A percentile compares a stretch with the other conserved stretches of the same genome.
Conservation (phyloP, 2,888 invertebrate species). For the Scaptomyza tumidula region DNA sequence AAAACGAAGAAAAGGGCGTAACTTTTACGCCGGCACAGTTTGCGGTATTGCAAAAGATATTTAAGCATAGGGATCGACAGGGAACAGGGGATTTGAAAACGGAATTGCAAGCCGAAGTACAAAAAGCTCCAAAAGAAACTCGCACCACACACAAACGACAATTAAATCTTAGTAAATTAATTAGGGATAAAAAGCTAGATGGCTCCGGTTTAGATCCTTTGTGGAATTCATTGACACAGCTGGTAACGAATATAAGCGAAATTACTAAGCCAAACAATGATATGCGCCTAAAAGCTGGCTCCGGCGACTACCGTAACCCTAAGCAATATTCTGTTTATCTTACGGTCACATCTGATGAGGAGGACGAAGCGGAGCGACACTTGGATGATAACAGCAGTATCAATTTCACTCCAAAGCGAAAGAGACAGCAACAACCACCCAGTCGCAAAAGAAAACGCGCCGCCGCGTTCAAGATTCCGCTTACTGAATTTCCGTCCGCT, state of each 20-base stretch:
- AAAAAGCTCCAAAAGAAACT: neutral
- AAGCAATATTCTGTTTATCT: conserved; percentile 57
- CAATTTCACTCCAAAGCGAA: neutral
- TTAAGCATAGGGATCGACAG: neutral
- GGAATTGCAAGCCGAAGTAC: neutral
- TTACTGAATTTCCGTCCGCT: neutral
- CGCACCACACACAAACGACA: neutral
- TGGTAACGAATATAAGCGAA: conserved; percentile 46
- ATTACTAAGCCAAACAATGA: conserved; percentile 3
- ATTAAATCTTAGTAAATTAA: conserved; percentile 49
- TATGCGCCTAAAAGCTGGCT: conserved; percentile 32
- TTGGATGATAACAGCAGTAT: neutral
- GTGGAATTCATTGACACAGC: conserved; percentile 46
- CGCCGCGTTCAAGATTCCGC: neutral
- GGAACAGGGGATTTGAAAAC: too few species aligned
- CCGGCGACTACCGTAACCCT: neutral
- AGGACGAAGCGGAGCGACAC: conserved; percentile 18
- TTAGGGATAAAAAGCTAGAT: conserved; percentile 25
- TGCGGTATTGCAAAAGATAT: neutral
- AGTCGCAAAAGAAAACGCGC: neutral
- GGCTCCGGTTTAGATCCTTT: conserved; percentile 20
- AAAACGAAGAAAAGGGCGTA: neutral
- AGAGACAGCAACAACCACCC: neutral
- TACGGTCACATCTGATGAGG: conserved; percentile 54
- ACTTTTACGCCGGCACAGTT: neutral